Conservation (phyloP, 1,140 invertebrate genomes). For the Brachystomella parvula region DNA sequence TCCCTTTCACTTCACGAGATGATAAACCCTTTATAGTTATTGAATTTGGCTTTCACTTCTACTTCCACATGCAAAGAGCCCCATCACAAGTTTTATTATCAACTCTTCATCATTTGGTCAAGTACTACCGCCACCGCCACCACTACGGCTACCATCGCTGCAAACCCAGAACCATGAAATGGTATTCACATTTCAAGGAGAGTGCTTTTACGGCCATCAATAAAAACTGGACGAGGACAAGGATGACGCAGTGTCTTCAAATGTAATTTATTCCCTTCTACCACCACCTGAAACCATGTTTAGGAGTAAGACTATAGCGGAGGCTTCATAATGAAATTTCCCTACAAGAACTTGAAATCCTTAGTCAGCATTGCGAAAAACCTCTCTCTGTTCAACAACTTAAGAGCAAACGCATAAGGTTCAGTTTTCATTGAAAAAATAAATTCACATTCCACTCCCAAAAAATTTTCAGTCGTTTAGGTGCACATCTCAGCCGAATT, state of each 20-base stretch:
- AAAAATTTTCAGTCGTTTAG: too few relatives aligned
- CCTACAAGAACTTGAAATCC: too few relatives aligned
- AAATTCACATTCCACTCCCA: too few relatives aligned
- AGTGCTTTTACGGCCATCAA: neutral
- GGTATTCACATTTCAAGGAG: neutral
- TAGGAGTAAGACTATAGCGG: too few relatives aligned
- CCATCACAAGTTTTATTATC: slow-evolving; percentile 5
- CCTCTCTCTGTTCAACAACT: too few relatives aligned
- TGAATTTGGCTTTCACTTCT: slow-evolving; percentile 20
- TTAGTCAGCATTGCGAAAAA: too few relatives aligned
- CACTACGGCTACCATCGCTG: too few relatives aligned
- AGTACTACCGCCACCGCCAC: neutral
- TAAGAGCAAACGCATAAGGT: too few relatives aligned
- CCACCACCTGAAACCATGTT: neutral
- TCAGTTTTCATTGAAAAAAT: too few relatives aligned
- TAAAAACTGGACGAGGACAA: neutral
- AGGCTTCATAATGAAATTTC: too few relatives aligned
- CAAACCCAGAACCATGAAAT: too few relatives aligned
- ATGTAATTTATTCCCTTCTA: neutral
- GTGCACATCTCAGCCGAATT: too few relatives aligned
- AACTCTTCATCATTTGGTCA: slow-evolving; percentile 10
- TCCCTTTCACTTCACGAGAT: slow-evolving; percentile 16
- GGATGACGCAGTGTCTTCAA: neutral
- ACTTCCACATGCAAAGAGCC: slow-evolving; percentile 9
- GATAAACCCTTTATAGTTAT: slow-evolving; percentile 29